These are phyloP conservation scores for Drosophila burlai DNA, from an alignment of 1,140 invertebrate species.

Conservation along the genomic window DNA sequence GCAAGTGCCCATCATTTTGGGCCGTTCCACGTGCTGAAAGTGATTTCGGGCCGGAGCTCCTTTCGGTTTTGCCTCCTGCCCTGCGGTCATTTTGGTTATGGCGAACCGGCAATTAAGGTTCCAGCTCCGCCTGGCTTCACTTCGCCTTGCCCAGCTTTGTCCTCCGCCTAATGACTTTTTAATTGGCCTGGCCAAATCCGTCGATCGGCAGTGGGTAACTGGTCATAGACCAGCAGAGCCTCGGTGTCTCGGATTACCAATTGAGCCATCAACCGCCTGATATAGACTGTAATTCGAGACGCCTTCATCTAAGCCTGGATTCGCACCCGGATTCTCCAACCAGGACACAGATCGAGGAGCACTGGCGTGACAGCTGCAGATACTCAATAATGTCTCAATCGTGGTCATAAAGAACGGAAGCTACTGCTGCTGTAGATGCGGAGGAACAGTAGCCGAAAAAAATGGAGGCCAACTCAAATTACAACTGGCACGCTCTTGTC, in stretches of 20 bases:
- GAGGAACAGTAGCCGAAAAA: constrained; percentile 51
- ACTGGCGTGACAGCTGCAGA: constrained; percentile 34
- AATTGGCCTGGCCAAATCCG: constrained; percentile 52
- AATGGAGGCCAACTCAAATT: constrained; percentile 42
- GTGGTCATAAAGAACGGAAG: constrained; percentile 34
- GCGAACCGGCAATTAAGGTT: constrained; percentile 74
- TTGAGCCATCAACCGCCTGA: constrained; percentile 62
- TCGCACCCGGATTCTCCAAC: constrained; percentile 44
- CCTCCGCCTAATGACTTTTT: constrained; percentile 76
- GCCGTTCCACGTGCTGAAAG: constrained; percentile 72
- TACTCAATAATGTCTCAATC: constrained; percentile 32
- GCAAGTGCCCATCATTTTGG: constrained; percentile 81
- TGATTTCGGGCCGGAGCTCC: constrained; percentile 52
- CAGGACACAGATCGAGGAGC: constrained; percentile 1
- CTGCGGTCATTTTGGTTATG: constrained; percentile 72
- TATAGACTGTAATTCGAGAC: constrained; percentile 57
- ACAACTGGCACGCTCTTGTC: constrained; percentile 43
- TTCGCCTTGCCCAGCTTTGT: constrained; percentile 1
- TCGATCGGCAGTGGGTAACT: constrained; percentile 29
- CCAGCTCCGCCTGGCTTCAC: neutral
- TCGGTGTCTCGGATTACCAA: constrained; percentile 59
- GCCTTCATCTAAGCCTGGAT: constrained; percentile 58
- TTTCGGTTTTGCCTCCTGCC: constrained; percentile 25
- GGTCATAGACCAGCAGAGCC: constrained; percentile 29
- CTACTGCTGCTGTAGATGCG: constrained; percentile 4